These are phyloP conservation scores for Vannuccia rotundouncinata DNA, from an alignment of 2,888 invertebrate genomes.

Conservation along the genomic window DNA sequence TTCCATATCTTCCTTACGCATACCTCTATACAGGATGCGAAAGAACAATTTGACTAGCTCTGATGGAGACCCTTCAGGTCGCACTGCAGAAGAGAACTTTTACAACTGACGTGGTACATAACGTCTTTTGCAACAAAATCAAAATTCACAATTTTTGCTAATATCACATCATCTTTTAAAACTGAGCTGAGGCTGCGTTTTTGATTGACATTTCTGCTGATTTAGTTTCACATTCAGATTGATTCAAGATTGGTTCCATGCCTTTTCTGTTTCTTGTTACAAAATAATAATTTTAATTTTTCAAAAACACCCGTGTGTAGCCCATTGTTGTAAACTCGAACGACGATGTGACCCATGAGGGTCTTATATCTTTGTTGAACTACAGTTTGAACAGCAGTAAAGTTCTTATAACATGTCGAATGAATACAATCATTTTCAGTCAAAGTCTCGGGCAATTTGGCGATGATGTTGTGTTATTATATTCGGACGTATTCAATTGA, in stretches of 20 bases:
- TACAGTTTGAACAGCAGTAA: too few relatives aligned
- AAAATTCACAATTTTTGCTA: neutral
- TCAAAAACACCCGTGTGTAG: neutral
- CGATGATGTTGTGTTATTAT: too few relatives aligned
- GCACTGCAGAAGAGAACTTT: neutral
- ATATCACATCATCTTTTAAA: neutral
- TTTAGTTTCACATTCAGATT: neutral
- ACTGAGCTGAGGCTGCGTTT: neutral
- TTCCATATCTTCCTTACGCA: neutral
- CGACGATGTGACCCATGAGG: neutral
- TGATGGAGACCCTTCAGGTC: neutral
- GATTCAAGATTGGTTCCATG: neutral
- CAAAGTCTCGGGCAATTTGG: too few relatives aligned
- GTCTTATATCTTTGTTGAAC: too few relatives aligned
- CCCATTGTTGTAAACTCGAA: neutral
- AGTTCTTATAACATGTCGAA: too few relatives aligned
- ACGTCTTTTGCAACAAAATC: neutral
- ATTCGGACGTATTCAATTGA: too few relatives aligned
- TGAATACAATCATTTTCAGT: neutral
- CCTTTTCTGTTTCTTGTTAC: neutral
- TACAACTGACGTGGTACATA: neutral
- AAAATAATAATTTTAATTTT: neutral
- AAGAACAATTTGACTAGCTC: neutral
- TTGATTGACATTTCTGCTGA: neutral
- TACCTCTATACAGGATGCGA: neutral